These are phyloP conservation scores for Caenorhabditis latens DNA, from an alignment of 1,140 invertebrate species.

Conservation along the genomic window DNA sequence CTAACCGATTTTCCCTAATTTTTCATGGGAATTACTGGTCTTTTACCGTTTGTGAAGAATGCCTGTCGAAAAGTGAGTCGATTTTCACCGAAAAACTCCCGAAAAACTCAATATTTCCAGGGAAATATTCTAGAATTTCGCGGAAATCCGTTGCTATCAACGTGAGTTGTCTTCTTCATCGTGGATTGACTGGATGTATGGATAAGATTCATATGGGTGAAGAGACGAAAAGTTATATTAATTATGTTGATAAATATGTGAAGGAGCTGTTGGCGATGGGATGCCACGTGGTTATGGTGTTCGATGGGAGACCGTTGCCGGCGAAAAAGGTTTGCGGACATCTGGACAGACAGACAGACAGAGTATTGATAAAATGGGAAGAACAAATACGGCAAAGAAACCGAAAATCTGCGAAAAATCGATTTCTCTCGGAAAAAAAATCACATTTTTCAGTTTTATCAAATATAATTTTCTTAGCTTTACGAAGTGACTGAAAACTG, in stretches of 20 bases:
- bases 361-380: too few relatives aligned
- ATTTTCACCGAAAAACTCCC: not conserved
- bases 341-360: too few relatives aligned
- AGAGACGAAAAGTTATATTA: slow-evolving; percentile 88
- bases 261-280: slow-evolving; percentile 84
- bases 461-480: too few relatives aligned
- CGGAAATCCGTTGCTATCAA: slow-evolving; percentile 88
- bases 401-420: too few relatives aligned
- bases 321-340: slow-evolving; percentile 83
- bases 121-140: slow-evolving; percentile 78
- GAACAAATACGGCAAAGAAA: too few relatives aligned
- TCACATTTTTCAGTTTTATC: too few relatives aligned
- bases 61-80: slow-evolving; percentile 81
- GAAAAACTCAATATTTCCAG: slow-evolving; percentile 63
- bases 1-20: not conserved
- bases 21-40: slow-evolving; percentile 91
- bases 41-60: slow-evolving; percentile 92
- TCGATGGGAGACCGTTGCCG: slow-evolving; percentile 93
- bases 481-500: too few relatives aligned
- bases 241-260: slow-evolving; percentile 91
- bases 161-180: slow-evolving; percentile 96
- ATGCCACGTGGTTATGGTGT: slow-evolving; percentile 81
- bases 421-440: too few relatives aligned
- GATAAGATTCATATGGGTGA: slow-evolving; percentile 89
- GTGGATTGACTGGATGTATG: slow-evolving; percentile 92